Conservation (phyloP, 2,113 vertebrate species). For the Cephalopterus ornatus region DNA sequence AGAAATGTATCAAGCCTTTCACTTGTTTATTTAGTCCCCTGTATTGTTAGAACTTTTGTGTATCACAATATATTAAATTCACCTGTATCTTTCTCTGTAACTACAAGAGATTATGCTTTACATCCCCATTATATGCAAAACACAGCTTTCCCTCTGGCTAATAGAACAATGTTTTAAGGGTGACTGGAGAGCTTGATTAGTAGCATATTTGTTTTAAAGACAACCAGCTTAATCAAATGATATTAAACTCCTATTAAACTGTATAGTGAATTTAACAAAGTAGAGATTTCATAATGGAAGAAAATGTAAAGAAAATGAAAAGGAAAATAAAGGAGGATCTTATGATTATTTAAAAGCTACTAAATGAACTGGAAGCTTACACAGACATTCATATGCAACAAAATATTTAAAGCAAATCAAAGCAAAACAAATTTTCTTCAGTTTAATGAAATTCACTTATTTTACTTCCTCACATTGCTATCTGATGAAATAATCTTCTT, state of each 20-base stretch:
- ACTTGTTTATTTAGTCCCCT: background rate
- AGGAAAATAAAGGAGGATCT: background rate
- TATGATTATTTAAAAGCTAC: background rate
- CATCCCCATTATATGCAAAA: background rate
- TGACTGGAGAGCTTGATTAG: constrained; percentile 5
- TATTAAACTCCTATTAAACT: background rate
- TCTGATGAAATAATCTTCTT: constrained; percentile 21
- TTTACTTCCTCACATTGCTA: constrained; percentile 31
- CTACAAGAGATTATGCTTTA: background rate
- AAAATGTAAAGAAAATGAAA: background rate
- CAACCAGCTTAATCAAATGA: background rate
- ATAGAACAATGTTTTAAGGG: background rate
- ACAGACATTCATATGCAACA: background rate
- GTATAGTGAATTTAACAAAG: background rate
- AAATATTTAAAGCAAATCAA: constrained; percentile 41
- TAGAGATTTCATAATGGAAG: background rate
- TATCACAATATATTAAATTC: background rate
- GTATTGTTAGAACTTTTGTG: background rate
- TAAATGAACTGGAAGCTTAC: constrained; percentile 19
- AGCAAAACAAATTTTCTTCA: constrained; percentile 1
- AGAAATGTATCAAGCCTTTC: background rate
- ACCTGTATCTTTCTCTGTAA: background rate
- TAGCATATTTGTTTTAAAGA: constrained; percentile 19
- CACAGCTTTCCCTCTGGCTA: background rate
- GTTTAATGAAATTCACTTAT: background rate